Conservation (phyloP, 2,797 vertebrate species). For the Liasis olivaceus region DNA sequence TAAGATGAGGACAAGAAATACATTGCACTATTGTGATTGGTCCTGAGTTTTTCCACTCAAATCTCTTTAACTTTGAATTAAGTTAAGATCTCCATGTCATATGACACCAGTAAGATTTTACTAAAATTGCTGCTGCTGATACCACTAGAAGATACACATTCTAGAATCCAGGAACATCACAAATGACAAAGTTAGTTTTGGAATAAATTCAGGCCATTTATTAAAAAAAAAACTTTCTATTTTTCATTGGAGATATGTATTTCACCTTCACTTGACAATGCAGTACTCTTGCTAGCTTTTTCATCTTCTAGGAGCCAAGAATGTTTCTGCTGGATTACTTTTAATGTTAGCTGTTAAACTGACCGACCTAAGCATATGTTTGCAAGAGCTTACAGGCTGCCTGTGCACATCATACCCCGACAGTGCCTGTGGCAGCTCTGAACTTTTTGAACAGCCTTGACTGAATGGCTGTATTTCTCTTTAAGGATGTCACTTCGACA, state of each 20-base stretch:
- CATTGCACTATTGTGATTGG: background rate
- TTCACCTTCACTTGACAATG: background rate
- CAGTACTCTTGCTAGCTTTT: background rate
- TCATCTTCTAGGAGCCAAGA: background rate
- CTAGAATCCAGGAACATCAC: background rate
- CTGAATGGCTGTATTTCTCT: background rate
- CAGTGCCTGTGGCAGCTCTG: slow-evolving; percentile 3
- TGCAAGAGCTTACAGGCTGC: slow-evolving; percentile 26
- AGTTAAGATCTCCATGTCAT: background rate
- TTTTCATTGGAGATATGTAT: background rate
- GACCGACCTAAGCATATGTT: background rate
- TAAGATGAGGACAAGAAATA: background rate
- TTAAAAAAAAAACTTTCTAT: background rate
- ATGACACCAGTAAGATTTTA: background rate
- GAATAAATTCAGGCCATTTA: background rate
- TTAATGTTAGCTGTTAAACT: background rate
- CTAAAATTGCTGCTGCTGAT: background rate
- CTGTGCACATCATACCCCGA: slow-evolving; percentile 20
- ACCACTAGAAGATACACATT: background rate
- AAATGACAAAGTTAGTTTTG: background rate
- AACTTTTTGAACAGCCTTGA: background rate
- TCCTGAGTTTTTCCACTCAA: background rate
- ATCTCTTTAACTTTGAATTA: background rate
- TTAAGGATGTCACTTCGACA: background rate
- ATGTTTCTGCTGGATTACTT: background rate